A percentile compares a stretch with the other conserved stretches of the same genome.
These are phyloP conservation scores for Bufo gargarizans DNA, from an alignment of 2,113 vertebrate species.

Conservation along the genomic window DNA sequence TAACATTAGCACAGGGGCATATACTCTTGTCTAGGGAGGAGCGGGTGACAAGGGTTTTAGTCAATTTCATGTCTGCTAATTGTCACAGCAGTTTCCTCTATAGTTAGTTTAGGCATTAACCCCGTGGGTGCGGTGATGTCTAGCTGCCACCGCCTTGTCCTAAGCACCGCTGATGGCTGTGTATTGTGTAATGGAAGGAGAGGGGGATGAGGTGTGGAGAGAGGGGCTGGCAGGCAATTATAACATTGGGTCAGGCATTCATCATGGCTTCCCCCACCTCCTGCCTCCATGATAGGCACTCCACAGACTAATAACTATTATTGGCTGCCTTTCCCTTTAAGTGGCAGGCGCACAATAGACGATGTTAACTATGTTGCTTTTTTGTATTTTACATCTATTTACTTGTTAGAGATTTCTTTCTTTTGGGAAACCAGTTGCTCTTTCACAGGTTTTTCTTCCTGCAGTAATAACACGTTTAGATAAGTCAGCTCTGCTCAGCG, in stretches of 20 bases:
- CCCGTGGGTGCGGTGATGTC: too few relatives aligned
- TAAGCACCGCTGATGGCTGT: too few relatives aligned
- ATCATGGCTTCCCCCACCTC: background rate
- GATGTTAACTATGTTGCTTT: background rate
- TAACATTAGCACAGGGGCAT: too few relatives aligned
- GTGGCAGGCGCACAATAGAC: background rate
- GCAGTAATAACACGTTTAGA: slow-evolving; percentile 30
- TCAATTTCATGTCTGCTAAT: too few relatives aligned
- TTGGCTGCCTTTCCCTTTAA: background rate
- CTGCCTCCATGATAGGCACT: background rate
- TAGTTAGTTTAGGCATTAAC: too few relatives aligned
- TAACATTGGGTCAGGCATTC: background rate
- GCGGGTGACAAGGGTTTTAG: too few relatives aligned
- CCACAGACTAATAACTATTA: background rate
- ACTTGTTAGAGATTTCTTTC: background rate
- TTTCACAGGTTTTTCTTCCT: background rate
- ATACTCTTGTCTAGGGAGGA: too few relatives aligned
- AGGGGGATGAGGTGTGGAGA: too few relatives aligned
- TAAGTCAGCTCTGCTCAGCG: background rate
- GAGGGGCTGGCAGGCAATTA: too few relatives aligned
- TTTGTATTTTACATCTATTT: background rate
- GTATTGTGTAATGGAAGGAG: too few relatives aligned
- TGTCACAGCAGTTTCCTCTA: too few relatives aligned
- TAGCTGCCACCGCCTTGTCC: too few relatives aligned
- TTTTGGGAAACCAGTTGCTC: background rate